These are phyloP conservation scores for Hirtodrosophila histrioides DNA, from an alignment of 2,888 invertebrate species.

Conservation along the genomic window DNA sequence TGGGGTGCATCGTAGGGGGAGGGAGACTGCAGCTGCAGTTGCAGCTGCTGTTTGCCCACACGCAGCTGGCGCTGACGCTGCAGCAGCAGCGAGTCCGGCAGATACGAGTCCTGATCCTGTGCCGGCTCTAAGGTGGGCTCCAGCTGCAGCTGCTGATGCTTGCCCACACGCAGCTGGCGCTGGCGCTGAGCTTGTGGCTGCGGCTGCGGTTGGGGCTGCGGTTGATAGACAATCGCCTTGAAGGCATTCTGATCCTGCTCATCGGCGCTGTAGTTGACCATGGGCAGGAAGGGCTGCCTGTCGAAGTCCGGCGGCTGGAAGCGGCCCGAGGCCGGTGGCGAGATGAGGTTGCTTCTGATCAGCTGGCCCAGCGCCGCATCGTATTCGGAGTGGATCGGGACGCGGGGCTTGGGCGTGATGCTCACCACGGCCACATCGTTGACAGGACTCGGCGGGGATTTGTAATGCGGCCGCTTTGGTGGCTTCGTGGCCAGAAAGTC, in stretches of 20 bases:
- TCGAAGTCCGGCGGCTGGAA: slow-evolving; percentile 85
- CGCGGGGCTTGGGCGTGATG: slow-evolving; percentile 86
- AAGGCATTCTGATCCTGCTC: slow-evolving; percentile 83
- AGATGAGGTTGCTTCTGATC: slow-evolving; percentile 83
- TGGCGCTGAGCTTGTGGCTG: slow-evolving; percentile 54
- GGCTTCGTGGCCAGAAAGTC: slow-evolving; percentile 73
- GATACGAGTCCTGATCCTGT: slow-evolving; percentile 39
- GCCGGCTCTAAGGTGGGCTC: slow-evolving; percentile 24
- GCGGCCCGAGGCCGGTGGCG: slow-evolving; percentile 39
- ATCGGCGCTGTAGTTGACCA: slow-evolving; percentile 85
- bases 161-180: slow-evolving; percentile 5
- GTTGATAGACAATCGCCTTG: slow-evolving; percentile 82
- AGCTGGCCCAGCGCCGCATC: slow-evolving; percentile 85
- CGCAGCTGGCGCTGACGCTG: slow-evolving; percentile 61
- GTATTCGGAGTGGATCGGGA: slow-evolving; percentile 56
- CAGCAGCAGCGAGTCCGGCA: slow-evolving; percentile 44
- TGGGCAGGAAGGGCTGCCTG: slow-evolving; percentile 87
- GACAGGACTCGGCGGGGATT: slow-evolving; percentile 66
- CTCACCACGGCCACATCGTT: slow-evolving; percentile 75
- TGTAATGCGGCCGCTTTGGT: slow-evolving; percentile 71
- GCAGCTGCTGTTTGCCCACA: slow-evolving; percentile 61
- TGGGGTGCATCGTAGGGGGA: slow-evolving; percentile 43
- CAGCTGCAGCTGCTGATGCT: no score
- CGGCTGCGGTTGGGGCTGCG: slow-evolving; percentile 48
- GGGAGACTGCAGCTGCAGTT: slow-evolving; percentile 29